phyloP scores from a whole-genome alignment of 2,888 invertebrate species.

The Drosophila glabriapex region DNA sequence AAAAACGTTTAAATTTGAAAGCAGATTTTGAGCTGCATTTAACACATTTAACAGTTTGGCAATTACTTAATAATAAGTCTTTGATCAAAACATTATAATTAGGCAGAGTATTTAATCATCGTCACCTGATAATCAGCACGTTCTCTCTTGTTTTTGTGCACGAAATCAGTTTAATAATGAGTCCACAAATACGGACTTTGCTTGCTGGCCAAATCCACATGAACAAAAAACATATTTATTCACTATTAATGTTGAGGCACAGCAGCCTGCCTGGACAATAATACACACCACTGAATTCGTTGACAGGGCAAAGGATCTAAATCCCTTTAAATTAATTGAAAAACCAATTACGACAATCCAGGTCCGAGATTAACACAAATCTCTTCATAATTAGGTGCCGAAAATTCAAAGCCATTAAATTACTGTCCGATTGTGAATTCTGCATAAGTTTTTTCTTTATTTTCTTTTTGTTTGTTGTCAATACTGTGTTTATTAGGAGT shows the following conservation, averaged over 20 bases:
- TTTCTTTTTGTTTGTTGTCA: conserved; percentile 4
- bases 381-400: conserved; percentile 74
- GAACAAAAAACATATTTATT: conserved; percentile 27
- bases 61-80: not conserved
- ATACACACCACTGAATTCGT: not conserved
- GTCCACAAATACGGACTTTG: not conserved
- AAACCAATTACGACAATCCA: conserved; percentile 68
- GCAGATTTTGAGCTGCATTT: not conserved
- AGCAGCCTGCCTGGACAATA: not conserved
- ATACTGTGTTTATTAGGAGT: conserved; percentile 28
- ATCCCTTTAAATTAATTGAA: conserved; percentile 71
- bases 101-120: not conserved
- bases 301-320: conserved; percentile 42
- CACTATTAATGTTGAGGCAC: conserved; percentile 18
- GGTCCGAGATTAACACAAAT: conserved; percentile 67
- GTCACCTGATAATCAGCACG: not conserved
- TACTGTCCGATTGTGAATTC: conserved; percentile 14
- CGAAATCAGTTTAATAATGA: not conserved
- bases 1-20: not conserved
- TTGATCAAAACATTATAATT: not conserved
- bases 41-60: not conserved
- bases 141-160: conserved; percentile 8
- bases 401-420: conserved; percentile 55
- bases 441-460: conserved; percentile 27
- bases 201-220: conserved; percentile 7